Base-by-base conservation (phyloP, 2,888 invertebrate species). In the Cybosia mesomella region DNA sequence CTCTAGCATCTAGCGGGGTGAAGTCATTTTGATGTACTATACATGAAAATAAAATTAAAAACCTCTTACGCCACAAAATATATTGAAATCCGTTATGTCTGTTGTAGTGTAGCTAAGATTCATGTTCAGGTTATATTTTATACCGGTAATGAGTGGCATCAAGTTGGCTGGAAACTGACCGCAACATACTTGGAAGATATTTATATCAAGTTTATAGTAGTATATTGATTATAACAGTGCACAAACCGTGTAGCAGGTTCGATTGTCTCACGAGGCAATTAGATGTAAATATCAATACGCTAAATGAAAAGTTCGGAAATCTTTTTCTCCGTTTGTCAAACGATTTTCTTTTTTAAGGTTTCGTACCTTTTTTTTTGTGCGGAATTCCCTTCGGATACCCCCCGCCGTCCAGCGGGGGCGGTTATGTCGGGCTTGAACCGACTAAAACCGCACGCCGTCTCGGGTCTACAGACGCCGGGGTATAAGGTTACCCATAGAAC, bases 181-280 rank as follows among this genome's bases (percentile, higher is more conserved):
- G 54, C 66, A 66, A 66, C 60, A 36, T 66, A 60, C 55, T 61
- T 66, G 39, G 60, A 22, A 66, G 58, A 58, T 32, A n/a, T 28
- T 11, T 59, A 36, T 36, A 36, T 21, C 36, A 36, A 34, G 21
- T 55, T 55, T 55, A 55, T 21, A 55, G 13, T 55, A 55, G 9
- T 49, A 49, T 49, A 49, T n/a, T n/a, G 18, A 49, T 9, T 18
- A 49, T 49, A 49, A 49, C 49, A 49, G n/a, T 18, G 49, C 49
- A n/a, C 18, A 49, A n/a, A 49, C 8, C n/a, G 18, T 49, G 49
- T 49, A n/a, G n/a, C 15, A 49, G 2, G 49, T 49, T 49, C n/a
- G n/a, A 49, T 49, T 49, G n/a, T n/a, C n/a, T 18, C n/a, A 49
- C n/a, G 49, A 49, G 49, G 49, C 49, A n/a, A n/a, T 49, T 49